A percentile compares a stretch with the other conserved stretches of the same genome.
Conservation (phyloP, 2,113 vertebrate genomes). For the Carlito syrichta region DNA sequence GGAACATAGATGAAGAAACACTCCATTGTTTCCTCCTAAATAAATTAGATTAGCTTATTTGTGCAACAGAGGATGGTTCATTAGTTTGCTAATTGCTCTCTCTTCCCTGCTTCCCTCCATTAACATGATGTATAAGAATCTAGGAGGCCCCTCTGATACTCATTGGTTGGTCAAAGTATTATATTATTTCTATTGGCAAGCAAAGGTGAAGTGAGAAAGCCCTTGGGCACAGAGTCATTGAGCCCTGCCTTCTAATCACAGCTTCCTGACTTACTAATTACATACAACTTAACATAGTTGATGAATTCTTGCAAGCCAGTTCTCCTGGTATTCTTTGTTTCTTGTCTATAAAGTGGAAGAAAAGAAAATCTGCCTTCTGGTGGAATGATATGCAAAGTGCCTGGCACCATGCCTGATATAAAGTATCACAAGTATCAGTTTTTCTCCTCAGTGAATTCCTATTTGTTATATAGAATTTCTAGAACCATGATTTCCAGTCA, state of each 20-base stretch:
- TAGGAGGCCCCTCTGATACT: background rate
- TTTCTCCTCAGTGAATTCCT: background rate
- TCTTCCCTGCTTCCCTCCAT: background rate
- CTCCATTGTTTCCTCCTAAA: background rate
- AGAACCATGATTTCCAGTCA: background rate
- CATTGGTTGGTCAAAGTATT: background rate
- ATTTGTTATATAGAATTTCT: background rate
- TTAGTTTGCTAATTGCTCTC: slow-evolving; percentile 48
- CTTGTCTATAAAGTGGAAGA: background rate
- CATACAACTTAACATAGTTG: background rate
- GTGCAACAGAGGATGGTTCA: slow-evolving; percentile 42
- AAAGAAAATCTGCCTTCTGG: background rate
- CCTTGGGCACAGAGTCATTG: background rate
- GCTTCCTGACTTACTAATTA: too few species aligned
- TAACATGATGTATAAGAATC: background rate
- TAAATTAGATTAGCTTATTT: slow-evolving; percentile 63
- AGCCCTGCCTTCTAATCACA: background rate
- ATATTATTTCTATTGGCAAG: background rate
- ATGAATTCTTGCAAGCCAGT: background rate
- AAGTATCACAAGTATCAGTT: background rate
- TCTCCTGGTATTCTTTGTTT: background rate
- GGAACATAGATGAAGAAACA: background rate
- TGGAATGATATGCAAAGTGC: background rate
- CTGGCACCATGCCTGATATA: background rate
- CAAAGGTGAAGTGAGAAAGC: background rate